phyloP scores from a whole-genome alignment of 2,113 vertebrate species.

The Lonchura striata region DNA sequence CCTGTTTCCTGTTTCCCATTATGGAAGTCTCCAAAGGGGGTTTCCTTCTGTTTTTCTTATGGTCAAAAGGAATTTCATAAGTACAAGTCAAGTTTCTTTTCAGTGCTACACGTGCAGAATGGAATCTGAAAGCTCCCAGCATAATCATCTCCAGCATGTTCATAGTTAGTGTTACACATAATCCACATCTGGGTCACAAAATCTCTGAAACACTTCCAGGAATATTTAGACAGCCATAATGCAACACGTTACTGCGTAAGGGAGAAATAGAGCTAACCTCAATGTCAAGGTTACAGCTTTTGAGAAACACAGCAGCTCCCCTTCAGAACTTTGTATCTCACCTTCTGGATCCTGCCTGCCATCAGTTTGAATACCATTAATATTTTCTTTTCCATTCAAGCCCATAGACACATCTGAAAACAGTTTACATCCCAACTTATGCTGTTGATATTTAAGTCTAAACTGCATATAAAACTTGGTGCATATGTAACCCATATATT shows the following conservation, averaged over 20 bases:
- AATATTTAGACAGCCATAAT: slow-evolving; percentile 53
- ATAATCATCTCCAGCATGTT: slow-evolving; percentile 38
- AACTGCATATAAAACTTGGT: neutral
- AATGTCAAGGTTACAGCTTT: slow-evolving; percentile 35
- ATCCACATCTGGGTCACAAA: slow-evolving; percentile 63
- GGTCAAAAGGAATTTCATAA: slow-evolving; percentile 60
- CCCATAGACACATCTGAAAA: slow-evolving; percentile 49
- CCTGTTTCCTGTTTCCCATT: slow-evolving; percentile 58
- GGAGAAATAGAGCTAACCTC: slow-evolving; percentile 20
- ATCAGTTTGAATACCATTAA: neutral
- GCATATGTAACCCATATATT: slow-evolving; percentile 56
- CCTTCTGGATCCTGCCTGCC: slow-evolving; percentile 27
- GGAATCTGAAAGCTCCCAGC: slow-evolving; percentile 52
- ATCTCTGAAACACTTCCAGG: slow-evolving; percentile 32
- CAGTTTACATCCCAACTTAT: slow-evolving; percentile 29
- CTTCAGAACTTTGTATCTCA: slow-evolving; percentile 18
- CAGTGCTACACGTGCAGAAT: slow-evolving; percentile 32
- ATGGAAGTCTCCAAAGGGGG: slow-evolving; percentile 49
- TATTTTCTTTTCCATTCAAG: slow-evolving; percentile 38
- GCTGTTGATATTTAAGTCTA: slow-evolving; percentile 12
- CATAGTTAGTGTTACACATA: slow-evolving; percentile 47
- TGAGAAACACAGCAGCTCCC: slow-evolving; percentile 40
- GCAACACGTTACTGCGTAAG: neutral
- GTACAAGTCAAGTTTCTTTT: slow-evolving; percentile 55
- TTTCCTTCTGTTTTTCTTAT: slow-evolving; percentile 60